phyloP scores from a whole-genome alignment of 2,888 invertebrate species.

The Heliconius charithonia region DNA sequence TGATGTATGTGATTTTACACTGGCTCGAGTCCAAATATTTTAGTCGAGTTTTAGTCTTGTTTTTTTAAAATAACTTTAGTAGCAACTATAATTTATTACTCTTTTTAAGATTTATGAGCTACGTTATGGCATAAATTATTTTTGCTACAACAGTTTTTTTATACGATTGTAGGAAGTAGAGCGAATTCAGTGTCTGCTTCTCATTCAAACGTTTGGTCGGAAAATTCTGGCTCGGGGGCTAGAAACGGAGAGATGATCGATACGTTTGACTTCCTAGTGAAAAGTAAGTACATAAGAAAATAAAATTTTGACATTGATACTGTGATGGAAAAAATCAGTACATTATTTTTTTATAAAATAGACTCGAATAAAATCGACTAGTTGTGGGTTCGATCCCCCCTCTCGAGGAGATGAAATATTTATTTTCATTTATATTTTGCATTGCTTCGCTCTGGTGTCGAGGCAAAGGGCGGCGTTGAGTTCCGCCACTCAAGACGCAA shows the following conservation, averaged over 20 bases:
- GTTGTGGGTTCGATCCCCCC: too few species aligned
- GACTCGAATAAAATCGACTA: too few species aligned
- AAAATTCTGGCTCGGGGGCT: slow-evolving; percentile 52
- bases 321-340: not conserved
- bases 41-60: slow-evolving; percentile 15
- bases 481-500: too few species aligned
- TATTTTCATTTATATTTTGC: too few species aligned
- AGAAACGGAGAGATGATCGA: slow-evolving; percentile 66
- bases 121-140: slow-evolving; percentile 31
- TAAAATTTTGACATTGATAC: not conserved
- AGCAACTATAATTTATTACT: slow-evolving; percentile 28
- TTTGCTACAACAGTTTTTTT: slow-evolving; percentile 21
- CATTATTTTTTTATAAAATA: not conserved
- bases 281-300: slow-evolving; percentile 60
- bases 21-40: slow-evolving; percentile 28
- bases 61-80: slow-evolving; percentile 25
- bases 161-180: slow-evolving; percentile 50
- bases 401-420: too few species aligned
- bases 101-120: slow-evolving; percentile 28
- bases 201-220: slow-evolving; percentile 58
- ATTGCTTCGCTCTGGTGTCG: too few species aligned
- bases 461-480: too few species aligned
- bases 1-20: slow-evolving; percentile 8
- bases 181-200: slow-evolving; percentile 56
- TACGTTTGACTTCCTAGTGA: slow-evolving; percentile 74